phyloP scores from a whole-genome alignment of 2,113 vertebrate species.

The Shinisaurus crocodilurus region DNA sequence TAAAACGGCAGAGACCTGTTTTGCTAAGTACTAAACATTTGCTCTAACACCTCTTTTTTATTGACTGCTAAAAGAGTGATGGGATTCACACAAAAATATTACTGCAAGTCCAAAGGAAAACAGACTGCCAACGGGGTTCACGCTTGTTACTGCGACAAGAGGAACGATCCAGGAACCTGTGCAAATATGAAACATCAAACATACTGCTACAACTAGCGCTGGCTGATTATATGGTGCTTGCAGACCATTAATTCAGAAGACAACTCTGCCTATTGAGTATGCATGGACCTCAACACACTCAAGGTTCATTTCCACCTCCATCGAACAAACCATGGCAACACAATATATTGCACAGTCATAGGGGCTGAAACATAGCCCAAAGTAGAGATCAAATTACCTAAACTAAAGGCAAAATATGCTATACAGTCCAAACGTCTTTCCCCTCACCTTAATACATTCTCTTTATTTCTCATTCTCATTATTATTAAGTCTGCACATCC shows the following conservation, averaged over 20 bases:
- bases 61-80: neutral
- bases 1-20: neutral
- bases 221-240: neutral
- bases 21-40: neutral
- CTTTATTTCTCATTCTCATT: neutral
- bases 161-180: neutral
- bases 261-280: neutral
- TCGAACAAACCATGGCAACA: neutral
- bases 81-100: neutral
- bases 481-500: neutral
- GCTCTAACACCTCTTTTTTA: neutral
- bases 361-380: neutral
- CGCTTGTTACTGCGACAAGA: neutral
- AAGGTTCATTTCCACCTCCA: neutral
- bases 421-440: neutral
- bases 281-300: no score
- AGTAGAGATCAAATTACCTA: neutral
- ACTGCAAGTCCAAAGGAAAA: neutral
- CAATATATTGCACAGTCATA: neutral
- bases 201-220: neutral
- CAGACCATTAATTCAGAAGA: neutral
- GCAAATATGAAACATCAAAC: neutral
- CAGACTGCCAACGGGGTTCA: neutral
- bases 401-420: neutral
- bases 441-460: neutral